Evolutionary conservation across 2,797 vertebrate species (phyloP), one percentile per base, ranked within the genome.

Genomic region (Salarias fasciatus): DNA sequence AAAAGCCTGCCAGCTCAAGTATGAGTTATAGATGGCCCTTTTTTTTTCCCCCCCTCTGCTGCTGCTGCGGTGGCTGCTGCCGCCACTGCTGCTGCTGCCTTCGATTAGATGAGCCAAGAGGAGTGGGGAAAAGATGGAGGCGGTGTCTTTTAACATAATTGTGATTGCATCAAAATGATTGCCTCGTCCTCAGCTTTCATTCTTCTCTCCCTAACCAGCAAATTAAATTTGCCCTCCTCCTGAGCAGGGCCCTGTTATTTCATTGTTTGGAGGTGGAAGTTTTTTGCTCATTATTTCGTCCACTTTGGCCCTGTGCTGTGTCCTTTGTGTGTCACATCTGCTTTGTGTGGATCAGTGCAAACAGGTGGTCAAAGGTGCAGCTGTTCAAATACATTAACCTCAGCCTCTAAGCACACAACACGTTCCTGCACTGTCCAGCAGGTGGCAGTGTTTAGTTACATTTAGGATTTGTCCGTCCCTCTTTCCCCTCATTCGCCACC

Each of bases 391-490:
- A 46, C 37, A 75, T 80, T 68, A 63, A 30, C 55, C 10, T 78
- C 33, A 67, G 53, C 42, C 44, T 56, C 18, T 14, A 64, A 67
- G 24, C 38, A 15, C 38, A 13, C 45, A 38, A 35, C 35, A 5
- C 29, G 41, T 74, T 76, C 59, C 9, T 6, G 3, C 3, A 5
- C 0, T 54, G 29, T 24, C 86, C 92, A 90, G 64, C 72, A 92
- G 93, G 86, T 91, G 91, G 89, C 90, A 92, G 69, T 91, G 80
- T 92, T 89, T 85, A 71, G 72, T 87, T 73, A 68, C 62, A 52
- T 72, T 77, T 63, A 28, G 58, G 45, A 44, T 37, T 43, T 31
- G 43, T 41, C 63, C 30, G 5, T 35, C 55, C 48, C 56, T 48
- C 53, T 9, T 11, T 33, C 64, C 50, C 54, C 14, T 36, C 18